Conservation (phyloP, 1,140 invertebrate genomes). For the Rhagoletis pomonella region DNA sequence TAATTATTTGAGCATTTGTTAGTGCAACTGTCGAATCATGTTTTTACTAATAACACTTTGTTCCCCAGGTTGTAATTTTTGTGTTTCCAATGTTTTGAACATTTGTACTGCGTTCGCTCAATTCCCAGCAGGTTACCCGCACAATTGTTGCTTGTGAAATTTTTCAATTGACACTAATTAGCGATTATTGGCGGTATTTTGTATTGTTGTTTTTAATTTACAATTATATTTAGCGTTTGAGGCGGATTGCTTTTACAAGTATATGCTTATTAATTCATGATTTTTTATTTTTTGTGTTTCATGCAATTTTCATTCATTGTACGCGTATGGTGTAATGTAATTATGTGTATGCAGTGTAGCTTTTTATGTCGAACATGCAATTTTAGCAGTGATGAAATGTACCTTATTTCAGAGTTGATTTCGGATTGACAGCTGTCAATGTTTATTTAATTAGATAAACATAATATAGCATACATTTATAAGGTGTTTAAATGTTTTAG, state of each 20-base stretch:
- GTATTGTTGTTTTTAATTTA: background rate
- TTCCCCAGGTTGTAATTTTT: background rate
- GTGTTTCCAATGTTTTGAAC: background rate
- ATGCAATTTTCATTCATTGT: conserved; percentile 6
- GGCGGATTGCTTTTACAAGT: background rate
- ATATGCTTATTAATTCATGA: conserved; percentile 12
- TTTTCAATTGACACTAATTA: conserved; percentile 40
- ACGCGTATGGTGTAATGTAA: background rate
- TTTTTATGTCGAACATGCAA: background rate
- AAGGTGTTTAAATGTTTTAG: conserved; percentile 31
- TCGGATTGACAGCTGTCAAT: conserved; percentile 45
- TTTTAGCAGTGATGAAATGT: background rate
- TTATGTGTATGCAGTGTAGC: background rate
- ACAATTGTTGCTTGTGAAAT: conserved; percentile 34
- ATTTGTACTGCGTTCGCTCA: background rate
- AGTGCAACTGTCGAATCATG: background rate
- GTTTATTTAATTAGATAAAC: background rate
- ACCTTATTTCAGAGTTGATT: background rate
- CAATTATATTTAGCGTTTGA: conserved; percentile 15
- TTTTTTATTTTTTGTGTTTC: background rate
- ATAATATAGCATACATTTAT: conserved; percentile 20
- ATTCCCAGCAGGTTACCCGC: background rate
- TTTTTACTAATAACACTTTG: conserved; percentile 6
- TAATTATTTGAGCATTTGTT: background rate
- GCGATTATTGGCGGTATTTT: conserved; percentile 17